Evolutionary conservation across 1,140 invertebrate genomes (phyloP), one percentile per base, ranked within the genome.

Genomic region (Drusus annulatus): DNA sequence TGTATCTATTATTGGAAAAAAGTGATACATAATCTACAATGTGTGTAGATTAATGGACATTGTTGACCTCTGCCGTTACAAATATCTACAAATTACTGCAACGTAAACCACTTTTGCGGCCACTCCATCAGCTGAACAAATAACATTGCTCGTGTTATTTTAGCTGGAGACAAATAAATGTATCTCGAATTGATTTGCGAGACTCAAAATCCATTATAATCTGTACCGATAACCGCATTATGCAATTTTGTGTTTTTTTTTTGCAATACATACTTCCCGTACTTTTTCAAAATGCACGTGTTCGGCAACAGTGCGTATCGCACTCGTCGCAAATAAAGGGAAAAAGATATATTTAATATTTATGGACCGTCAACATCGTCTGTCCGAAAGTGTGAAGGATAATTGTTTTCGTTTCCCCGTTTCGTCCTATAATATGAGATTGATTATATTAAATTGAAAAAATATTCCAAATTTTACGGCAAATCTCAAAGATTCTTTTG

Each of bases 361-460:
- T 45, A 13, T 45, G 36, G 10, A 45, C 36, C 36, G 10, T 45
- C 36, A 45, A 45, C 36, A 45, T 45, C 36, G 13, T 1, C n/a
- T n/a, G n/a, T n/a, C 36, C 8, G 36, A 45, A 45, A 45, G 36
- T 45, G 36, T 45, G 13, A 60, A 60, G 23, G 8, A 23, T 60
- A 60, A 15, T 45, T 60, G 56, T 21, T 60, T 60, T 60, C 10
- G 4, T 65, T 65, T 25, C 28, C n/a, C 62, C 7, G 21, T 65
- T 65, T 65, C 62, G 62, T 65, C 62, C 25, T 45, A 45, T 45
- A 31, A 25, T n/a, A 65, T 31, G 62, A 65, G 62, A 65, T 65
- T 65, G 21, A 28, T 65, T 28, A 28, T 65, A 25, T 65, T n/a
- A 15, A 65, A 28, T 25, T 31, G 10, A 16, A 25, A 28, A 31